A percentile compares a stretch with the other conserved stretches of the same genome.
These are phyloP conservation scores for Acanthis flammea DNA, from an alignment of 2,797 vertebrate genomes.

Conservation along the genomic window DNA sequence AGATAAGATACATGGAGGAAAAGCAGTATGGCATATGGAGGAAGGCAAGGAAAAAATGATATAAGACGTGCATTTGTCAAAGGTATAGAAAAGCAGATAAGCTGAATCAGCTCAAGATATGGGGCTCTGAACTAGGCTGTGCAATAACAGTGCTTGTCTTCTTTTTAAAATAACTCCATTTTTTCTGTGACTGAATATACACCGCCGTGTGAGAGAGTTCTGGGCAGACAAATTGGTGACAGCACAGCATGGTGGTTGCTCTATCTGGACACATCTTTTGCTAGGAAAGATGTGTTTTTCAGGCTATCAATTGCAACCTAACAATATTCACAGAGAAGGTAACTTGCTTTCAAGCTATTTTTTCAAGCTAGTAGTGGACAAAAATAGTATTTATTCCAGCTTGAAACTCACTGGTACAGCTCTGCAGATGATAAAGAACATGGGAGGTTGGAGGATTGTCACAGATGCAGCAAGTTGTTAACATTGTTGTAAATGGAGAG, in stretches of 20 bases:
- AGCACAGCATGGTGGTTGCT: neutral
- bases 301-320: neutral
- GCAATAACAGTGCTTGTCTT: conserved; percentile 24
- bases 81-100: conserved; percentile 58
- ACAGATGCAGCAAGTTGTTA: neutral
- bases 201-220: neutral
- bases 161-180: neutral
- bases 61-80: conserved; percentile 62
- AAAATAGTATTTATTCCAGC: neutral
- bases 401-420: neutral
- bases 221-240: neutral
- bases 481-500: neutral
- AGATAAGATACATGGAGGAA: conserved; percentile 68
- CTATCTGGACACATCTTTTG: neutral
- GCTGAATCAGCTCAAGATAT: conserved; percentile 37
- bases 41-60: conserved; percentile 56
- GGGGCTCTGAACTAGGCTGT: neutral
- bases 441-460: neutral
- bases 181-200: neutral
- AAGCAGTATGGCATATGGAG: conserved; percentile 27
- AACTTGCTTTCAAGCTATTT: neutral
- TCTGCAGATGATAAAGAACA: neutral
- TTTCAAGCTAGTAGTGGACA: neutral
- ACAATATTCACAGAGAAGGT: neutral
- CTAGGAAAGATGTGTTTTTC: neutral